Conservation (phyloP, 2,888 invertebrate species). For the Meganola albula region DNA sequence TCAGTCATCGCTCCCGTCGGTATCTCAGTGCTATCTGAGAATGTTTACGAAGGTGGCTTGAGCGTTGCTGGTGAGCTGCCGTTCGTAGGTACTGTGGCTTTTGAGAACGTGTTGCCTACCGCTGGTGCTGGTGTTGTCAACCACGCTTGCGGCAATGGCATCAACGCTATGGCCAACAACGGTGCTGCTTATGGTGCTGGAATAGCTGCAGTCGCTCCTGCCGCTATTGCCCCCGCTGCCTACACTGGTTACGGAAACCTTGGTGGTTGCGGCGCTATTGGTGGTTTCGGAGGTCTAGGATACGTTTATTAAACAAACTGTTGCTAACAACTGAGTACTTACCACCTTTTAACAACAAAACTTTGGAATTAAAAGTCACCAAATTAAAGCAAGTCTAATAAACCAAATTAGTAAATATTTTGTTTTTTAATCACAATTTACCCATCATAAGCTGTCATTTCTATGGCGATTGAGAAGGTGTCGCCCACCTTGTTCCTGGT, state of each 20-base stretch:
- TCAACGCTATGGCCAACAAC: constrained; percentile 7
- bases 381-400: too few species aligned
- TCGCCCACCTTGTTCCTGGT: too few species aligned
- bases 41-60: constrained; percentile 31
- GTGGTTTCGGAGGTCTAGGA: too few species aligned
- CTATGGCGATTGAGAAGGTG: too few species aligned
- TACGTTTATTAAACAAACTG: too few species aligned
- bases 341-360: too few species aligned
- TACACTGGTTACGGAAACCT: background rate
- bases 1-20: constrained; percentile 31
- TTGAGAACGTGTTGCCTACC: constrained; percentile 32
- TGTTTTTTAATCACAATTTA: too few species aligned
- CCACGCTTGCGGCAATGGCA: constrained; percentile 31
- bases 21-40: constrained; percentile 35
- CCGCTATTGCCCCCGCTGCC: background rate
- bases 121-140: constrained; percentile 30
- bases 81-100: constrained; percentile 31
- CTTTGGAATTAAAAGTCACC: too few species aligned
- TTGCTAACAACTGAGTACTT: too few species aligned
- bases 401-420: too few species aligned
- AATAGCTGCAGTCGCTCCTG: background rate
- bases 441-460: too few species aligned
- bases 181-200: background rate
- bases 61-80: constrained; percentile 34
- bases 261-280: background rate